A percentile compares a stretch with the other conserved stretches of the same genome.
Evolutionary conservation across 1,140 invertebrate species (phyloP).

Genomic region (Archegozetes longisetosus): DNA sequence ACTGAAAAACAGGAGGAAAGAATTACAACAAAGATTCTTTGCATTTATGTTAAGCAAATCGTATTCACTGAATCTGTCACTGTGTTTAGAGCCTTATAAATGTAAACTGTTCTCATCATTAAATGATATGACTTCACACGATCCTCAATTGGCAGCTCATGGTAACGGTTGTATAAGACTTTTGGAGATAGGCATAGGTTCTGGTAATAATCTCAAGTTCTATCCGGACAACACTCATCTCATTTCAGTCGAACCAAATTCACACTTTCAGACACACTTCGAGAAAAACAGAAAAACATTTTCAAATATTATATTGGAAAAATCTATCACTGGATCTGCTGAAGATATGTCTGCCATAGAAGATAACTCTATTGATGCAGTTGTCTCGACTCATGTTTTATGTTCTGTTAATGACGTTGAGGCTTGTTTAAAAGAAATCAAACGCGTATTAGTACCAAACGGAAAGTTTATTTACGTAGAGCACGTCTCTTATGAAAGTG

Average conservation of each 20-base stretch:
- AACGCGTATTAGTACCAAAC: conserved; percentile 26
- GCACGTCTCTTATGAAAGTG: background rate
- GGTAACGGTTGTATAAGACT: background rate
- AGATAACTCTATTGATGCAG: conserved; percentile 26
- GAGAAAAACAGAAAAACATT: background rate
- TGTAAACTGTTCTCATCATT: background rate
- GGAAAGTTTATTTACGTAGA: background rate
- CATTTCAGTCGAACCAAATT: conserved; percentile 15
- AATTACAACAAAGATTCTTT: background rate
- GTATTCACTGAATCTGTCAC: background rate
- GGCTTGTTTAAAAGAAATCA: conserved; percentile 24
- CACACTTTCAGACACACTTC: conserved; percentile 11
- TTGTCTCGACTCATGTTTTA: conserved; percentile 27
- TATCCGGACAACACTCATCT: conserved; percentile 14
- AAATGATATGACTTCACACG: background rate
- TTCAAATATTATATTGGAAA: conserved; percentile 11
- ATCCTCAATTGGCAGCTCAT: background rate
- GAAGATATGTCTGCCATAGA: conserved; percentile 26
- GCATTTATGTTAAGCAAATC: background rate
- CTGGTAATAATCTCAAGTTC: conserved; percentile 16
- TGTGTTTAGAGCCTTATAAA: background rate
- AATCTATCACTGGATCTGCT: conserved; percentile 23
- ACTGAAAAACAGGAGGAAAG: background rate
- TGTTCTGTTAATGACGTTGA: conserved; percentile 25
- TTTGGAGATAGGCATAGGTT: conserved; percentile 19